phyloP scores from a whole-genome alignment of 30 jellyfish, hydroid and myxozoan species.

The Hydractinia symbiolongicarpus region DNA sequence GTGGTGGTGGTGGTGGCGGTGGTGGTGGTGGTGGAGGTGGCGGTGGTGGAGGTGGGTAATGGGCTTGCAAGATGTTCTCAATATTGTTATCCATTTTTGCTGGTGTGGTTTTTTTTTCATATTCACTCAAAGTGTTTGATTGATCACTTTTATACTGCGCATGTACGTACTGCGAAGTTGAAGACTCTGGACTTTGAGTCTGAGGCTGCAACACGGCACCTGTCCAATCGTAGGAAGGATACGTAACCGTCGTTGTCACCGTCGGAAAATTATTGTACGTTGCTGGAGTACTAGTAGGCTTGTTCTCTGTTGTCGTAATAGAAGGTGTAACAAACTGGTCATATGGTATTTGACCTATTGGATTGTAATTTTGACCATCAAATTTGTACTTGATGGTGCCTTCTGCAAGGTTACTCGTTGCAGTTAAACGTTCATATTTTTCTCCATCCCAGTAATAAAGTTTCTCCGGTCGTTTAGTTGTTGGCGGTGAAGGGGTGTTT shows the following conservation, averaged over 20 bases:
- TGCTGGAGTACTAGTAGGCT: background rate
- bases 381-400: slow-evolving; percentile 26
- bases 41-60: slow-evolving; percentile 7
- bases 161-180: background rate
- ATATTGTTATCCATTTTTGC: background rate
- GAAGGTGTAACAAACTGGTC: slow-evolving; percentile 5
- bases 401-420: background rate
- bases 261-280: background rate
- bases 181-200: background rate
- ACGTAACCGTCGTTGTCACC: background rate
- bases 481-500: background rate
- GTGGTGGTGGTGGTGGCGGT: background rate
- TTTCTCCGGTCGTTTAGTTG: background rate
- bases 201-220: background rate
- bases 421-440: background rate
- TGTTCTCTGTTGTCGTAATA: background rate
- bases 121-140: background rate
- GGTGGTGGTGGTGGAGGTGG: background rate
- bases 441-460: slow-evolving; percentile 25
- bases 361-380: background rate
- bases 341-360: slow-evolving; percentile 11
- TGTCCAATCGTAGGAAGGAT: background rate
- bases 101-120: background rate
- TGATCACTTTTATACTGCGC: background rate
- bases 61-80: background rate